phyloP scores from a whole-genome alignment of 2,888 invertebrate species.

The Nymphalis c-album region DNA sequence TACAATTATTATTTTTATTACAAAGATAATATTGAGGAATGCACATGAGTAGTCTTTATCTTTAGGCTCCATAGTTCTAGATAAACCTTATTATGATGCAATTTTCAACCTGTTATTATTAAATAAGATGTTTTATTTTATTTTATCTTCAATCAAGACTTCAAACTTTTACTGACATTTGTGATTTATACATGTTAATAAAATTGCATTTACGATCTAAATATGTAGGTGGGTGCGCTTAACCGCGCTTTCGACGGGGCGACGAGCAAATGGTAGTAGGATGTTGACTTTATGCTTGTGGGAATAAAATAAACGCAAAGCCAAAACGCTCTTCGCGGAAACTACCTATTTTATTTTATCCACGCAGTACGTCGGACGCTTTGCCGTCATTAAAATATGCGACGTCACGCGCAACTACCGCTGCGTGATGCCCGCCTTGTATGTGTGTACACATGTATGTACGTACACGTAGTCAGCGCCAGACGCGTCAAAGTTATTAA shows the following conservation, averaged over 20 bases:
- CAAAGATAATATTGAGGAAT: no score
- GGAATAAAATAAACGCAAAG: conserved; percentile 19
- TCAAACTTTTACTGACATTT: no score
- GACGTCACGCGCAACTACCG: conserved; percentile 39
- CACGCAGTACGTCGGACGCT: conserved; percentile 39
- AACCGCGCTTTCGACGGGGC: background rate
- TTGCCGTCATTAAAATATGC: conserved; percentile 46
- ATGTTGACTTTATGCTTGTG: background rate
- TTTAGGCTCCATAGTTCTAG: no score
- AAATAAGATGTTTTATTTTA: no score
- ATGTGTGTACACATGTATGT: conserved; percentile 22
- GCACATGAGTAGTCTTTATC: no score
- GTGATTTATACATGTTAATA: no score
- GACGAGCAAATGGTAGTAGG: background rate
- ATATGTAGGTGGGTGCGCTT: no score
- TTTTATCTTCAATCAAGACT: no score
- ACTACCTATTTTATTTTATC: conserved; percentile 34
- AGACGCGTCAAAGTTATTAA: conserved; percentile 7
- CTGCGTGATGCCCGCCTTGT: conserved; percentile 32
- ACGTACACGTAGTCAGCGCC: conserved; percentile 4
- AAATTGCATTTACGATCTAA: no score
- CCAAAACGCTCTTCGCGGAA: conserved; percentile 22
- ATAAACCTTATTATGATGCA: no score
- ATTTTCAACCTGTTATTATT: no score
- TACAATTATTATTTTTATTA: no score